Conservation (phyloP, 2,113 vertebrate genomes). For the Chaetodon trifascialis region DNA sequence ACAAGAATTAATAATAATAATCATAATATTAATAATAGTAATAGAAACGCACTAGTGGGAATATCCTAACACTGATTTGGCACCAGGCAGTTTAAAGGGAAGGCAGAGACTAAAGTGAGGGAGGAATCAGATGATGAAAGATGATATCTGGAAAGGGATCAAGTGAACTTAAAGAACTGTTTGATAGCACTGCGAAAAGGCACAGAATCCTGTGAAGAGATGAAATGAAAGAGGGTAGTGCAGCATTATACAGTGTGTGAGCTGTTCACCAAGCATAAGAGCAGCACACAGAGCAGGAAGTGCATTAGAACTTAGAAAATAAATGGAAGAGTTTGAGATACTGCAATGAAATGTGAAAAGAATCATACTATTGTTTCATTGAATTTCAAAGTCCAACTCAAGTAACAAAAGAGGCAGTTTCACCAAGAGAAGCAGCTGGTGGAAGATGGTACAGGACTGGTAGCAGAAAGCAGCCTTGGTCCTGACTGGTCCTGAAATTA, state of each 20-base stretch:
- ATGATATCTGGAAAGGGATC: not conserved
- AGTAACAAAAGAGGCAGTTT: no score
- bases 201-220: not conserved
- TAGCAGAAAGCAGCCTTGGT: no score
- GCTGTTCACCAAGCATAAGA: not conserved
- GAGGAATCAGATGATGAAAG: not conserved
- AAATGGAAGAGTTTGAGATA: not conserved
- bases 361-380: not conserved
- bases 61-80: no score
- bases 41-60: no score
- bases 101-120: not conserved
- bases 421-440: no score
- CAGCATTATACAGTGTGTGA: not conserved
- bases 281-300: not conserved
- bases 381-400: no score
- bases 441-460: no score
- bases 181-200: not conserved
- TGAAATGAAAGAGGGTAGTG: not conserved
- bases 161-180: conserved; percentile 1
- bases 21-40: no score
- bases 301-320: no score
- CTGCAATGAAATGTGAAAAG: not conserved
- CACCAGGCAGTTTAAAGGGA: no score
- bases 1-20: no score
- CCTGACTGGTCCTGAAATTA: no score